These are phyloP conservation scores for Pavo muticus DNA, from an alignment of 2,113 vertebrate species.

Conservation along the genomic window DNA sequence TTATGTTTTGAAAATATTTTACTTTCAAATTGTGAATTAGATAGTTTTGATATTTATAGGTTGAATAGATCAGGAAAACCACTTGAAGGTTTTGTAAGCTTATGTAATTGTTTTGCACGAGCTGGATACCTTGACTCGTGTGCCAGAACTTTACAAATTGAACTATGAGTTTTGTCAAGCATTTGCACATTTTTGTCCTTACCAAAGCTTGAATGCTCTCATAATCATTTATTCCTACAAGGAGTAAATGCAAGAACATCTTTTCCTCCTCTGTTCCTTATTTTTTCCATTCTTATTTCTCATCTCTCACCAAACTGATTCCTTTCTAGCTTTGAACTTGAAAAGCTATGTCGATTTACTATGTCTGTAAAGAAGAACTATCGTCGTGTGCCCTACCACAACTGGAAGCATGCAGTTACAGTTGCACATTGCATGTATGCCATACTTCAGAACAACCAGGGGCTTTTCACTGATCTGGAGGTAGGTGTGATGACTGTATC, in stretches of 20 bases:
- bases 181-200: not conserved
- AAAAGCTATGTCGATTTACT: slow-evolving; percentile 96
- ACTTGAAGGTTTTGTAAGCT: not conserved
- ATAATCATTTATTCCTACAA: not conserved
- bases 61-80: not conserved
- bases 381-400: slow-evolving; percentile 98
- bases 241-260: not conserved
- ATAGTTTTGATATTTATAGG: not conserved
- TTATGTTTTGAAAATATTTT: not conserved
- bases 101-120: not conserved
- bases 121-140: not conserved
- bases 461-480: slow-evolving; percentile 94
- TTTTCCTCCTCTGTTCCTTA: not conserved
- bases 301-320: not conserved
- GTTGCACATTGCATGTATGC: slow-evolving; percentile 98
- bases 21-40: not conserved
- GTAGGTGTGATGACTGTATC: slow-evolving; percentile 70
- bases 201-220: not conserved
- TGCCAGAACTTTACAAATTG: not conserved
- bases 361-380: slow-evolving; percentile 99
- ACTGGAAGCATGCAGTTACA: slow-evolving; percentile 97
- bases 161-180: not conserved
- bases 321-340: slow-evolving; percentile 90
- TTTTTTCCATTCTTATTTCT: not conserved
- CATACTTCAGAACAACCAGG: slow-evolving; percentile 90